Evolutionary conservation across 2,888 invertebrate species (phyloP).

Genomic region (Acanthosoma haemorrhoidale): DNA sequence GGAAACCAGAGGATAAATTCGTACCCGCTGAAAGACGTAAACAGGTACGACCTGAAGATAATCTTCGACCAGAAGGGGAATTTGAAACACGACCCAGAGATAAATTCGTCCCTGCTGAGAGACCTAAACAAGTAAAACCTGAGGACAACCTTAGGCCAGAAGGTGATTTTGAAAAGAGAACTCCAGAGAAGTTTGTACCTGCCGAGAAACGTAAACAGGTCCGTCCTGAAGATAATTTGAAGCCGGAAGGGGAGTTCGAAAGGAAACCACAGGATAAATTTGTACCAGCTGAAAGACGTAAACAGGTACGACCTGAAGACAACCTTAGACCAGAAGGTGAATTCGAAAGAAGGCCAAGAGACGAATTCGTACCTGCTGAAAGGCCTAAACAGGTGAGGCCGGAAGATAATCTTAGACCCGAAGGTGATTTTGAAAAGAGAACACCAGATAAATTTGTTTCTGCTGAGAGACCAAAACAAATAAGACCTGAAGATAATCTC

Average conservation of each 20-base stretch:
- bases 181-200: constrained; percentile 52
- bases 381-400: constrained; percentile 46
- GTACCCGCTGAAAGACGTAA: constrained; percentile 47
- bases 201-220: constrained; percentile 46
- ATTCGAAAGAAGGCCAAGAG: constrained; percentile 45
- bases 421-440: constrained; percentile 47
- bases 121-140: constrained; percentile 41
- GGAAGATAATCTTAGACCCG: constrained; percentile 49
- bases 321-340: constrained; percentile 48
- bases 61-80: constrained; percentile 53
- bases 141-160: constrained; percentile 48
- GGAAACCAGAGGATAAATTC: constrained; percentile 39
- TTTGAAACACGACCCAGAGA: constrained; percentile 49
- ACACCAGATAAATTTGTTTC: constrained; percentile 43
- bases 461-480: constrained; percentile 46
- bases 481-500: constrained; percentile 53
- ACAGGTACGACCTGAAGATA: constrained; percentile 45
- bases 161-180: constrained; percentile 56
- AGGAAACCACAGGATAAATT: constrained; percentile 43
- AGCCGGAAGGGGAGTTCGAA: constrained; percentile 50
- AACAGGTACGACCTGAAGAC: constrained; percentile 48
- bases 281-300: constrained; percentile 47
- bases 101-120: constrained; percentile 41
- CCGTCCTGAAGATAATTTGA: constrained; percentile 51
- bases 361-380: constrained; percentile 47